A percentile compares a stretch with the other conserved stretches of the same genome.
Evolutionary conservation across 53 echinoderm and acorn worm species (phyloP).

Genomic region (Apostichopus leukothele): DNA sequence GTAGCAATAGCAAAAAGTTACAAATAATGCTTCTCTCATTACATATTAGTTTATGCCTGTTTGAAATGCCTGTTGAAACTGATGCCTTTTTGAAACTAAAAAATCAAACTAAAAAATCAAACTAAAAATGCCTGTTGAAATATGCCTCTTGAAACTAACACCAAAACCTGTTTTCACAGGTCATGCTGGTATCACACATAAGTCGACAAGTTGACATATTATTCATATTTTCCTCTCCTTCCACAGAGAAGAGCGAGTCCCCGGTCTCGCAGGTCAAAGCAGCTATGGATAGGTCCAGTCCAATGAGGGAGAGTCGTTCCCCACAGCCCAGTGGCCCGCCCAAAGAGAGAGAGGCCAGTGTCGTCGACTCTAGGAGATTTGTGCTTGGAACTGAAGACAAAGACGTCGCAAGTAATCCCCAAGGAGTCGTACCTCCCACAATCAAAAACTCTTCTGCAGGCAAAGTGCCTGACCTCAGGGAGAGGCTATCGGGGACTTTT

Average conservation of each 20-base stretch:
- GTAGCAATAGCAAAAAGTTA: too few species aligned
- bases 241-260: neutral
- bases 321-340: neutral
- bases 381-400: neutral
- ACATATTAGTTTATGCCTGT: too few species aligned
- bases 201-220: too few species aligned
- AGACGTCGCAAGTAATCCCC: neutral
- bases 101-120: too few species aligned
- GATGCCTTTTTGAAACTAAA: too few species aligned
- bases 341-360: neutral
- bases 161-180: too few species aligned
- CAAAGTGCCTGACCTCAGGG: constrained; percentile 44
- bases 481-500: constrained; percentile 14
- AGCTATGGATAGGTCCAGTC: constrained; percentile 22
- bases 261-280: neutral
- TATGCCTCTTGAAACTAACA: too few species aligned
- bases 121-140: too few species aligned
- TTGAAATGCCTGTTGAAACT: too few species aligned
- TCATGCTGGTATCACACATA: too few species aligned
- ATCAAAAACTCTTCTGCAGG: neutral
- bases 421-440: neutral
- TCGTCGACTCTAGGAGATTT: neutral
- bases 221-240: neutral
- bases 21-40: too few species aligned
- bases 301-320: neutral